phyloP scores from a whole-genome alignment of 1,140 invertebrate genomes.

The Drosophila littoralis region DNA sequence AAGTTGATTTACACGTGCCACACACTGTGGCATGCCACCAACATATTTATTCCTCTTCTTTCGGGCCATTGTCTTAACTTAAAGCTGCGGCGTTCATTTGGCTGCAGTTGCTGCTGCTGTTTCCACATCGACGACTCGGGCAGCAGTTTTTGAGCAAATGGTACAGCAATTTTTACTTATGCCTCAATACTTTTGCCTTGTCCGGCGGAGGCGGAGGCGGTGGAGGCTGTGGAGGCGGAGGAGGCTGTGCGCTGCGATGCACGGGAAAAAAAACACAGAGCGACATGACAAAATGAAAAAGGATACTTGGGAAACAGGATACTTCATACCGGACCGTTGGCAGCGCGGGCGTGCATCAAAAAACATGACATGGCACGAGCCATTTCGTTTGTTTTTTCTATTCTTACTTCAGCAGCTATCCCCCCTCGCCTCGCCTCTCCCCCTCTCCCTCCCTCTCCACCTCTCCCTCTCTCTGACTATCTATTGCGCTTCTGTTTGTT shows the following conservation, averaged over 20 bases:
- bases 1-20: background rate
- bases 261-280: slow-evolving; percentile 6
- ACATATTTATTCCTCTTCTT: slow-evolving; percentile 36
- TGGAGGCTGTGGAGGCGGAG: no score
- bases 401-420: slow-evolving; percentile 64
- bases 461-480: background rate
- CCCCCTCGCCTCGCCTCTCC: slow-evolving; percentile 40
- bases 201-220: no score
- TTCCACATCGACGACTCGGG: slow-evolving; percentile 44
- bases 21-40: slow-evolving; percentile 2
- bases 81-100: slow-evolving; percentile 47
- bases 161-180: slow-evolving; percentile 81
- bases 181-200: slow-evolving; percentile 78
- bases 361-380: slow-evolving; percentile 81
- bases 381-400: slow-evolving; percentile 78
- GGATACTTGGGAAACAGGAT: slow-evolving; percentile 25
- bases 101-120: slow-evolving; percentile 3
- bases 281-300: slow-evolving; percentile 64
- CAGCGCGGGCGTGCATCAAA: slow-evolving; percentile 68
- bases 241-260: background rate
- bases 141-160: slow-evolving; percentile 60
- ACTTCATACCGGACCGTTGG: slow-evolving; percentile 48
- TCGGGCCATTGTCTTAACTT: slow-evolving; percentile 64
- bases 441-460: slow-evolving; percentile 12
- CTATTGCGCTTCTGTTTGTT: slow-evolving; percentile 16